Percentiles rank a stretch among this genome's conserved stretches.
These are phyloP conservation scores for Aporrectodea caliginosa DNA, from an alignment of 1,140 invertebrate species.

Conservation along the genomic window DNA sequence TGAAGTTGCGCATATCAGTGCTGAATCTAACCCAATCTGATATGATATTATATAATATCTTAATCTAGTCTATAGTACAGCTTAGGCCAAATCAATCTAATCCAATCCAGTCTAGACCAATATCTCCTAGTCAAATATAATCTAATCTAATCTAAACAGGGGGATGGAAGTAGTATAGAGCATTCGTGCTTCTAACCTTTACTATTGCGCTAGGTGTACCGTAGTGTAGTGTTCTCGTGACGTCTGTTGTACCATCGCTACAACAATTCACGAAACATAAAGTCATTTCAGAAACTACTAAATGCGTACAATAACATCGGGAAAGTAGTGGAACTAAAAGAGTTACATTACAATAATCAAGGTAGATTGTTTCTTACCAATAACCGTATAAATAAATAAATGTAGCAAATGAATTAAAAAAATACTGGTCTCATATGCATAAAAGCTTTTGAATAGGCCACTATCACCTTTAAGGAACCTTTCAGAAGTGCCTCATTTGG, in stretches of 20 bases:
- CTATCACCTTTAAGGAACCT: no score
- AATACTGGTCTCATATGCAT: no score
- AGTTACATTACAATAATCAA: not conserved
- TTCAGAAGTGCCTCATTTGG: no score
- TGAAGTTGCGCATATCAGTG: no score
- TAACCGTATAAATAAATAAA: not conserved
- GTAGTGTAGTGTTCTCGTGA: constrained; percentile 87
- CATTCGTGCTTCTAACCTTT: constrained; percentile 44
- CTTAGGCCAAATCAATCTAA: no score
- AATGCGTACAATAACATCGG: not conserved
- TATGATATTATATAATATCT: no score
- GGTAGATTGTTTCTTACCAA: not conserved
- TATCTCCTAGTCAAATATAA: not conserved
- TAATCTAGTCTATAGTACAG: no score
- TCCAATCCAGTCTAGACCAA: no score
- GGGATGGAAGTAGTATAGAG: not conserved
- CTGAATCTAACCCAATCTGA: no score
- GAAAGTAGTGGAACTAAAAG: constrained; percentile 29
- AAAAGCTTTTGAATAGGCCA: no score
- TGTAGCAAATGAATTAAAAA: no score
- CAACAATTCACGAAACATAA: constrained; percentile 39
- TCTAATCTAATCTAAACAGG: not conserved
- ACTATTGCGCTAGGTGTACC: constrained; percentile 70
- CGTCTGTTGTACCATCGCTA: constrained; percentile 90
- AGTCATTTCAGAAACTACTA: not conserved